Evolutionary conservation across 1,140 invertebrate genomes (phyloP).

Genomic region (Aphis craccivora): DNA sequence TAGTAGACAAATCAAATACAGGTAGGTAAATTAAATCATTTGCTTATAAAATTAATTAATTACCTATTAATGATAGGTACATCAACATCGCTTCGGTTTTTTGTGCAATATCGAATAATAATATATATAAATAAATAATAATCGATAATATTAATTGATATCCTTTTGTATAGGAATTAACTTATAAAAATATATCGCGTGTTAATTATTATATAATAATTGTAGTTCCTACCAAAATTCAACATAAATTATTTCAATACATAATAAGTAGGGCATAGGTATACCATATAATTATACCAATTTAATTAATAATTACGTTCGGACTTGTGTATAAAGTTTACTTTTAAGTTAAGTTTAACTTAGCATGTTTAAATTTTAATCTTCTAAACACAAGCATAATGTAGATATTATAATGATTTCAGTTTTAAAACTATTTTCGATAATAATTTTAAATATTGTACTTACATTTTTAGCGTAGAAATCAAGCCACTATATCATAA

Average conservation of each 20-base stretch:
- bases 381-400: not conserved
- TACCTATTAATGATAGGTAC: not conserved
- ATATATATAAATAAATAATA: no score
- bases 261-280: not conserved
- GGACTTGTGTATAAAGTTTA: not conserved
- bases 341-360: not conserved
- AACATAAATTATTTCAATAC: not conserved
- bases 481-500: not conserved
- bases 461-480: conserved; percentile 29
- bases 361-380: not conserved
- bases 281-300: not conserved
- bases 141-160: not conserved
- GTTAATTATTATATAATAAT: not conserved
- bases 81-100: not conserved
- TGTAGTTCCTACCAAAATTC: not conserved
- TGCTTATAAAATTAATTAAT: not conserved
- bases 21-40: not conserved
- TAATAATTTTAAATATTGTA: not conserved
- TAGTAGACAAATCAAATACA: not conserved
- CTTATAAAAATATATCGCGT: not conserved
- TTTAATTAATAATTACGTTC: not conserved
- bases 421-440: not conserved
- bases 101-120: no score
- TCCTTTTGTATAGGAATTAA: not conserved
- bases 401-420: not conserved